Evolutionary conservation across 2,888 invertebrate species (phyloP).

Genomic region (Tanaodytes sp.): DNA sequence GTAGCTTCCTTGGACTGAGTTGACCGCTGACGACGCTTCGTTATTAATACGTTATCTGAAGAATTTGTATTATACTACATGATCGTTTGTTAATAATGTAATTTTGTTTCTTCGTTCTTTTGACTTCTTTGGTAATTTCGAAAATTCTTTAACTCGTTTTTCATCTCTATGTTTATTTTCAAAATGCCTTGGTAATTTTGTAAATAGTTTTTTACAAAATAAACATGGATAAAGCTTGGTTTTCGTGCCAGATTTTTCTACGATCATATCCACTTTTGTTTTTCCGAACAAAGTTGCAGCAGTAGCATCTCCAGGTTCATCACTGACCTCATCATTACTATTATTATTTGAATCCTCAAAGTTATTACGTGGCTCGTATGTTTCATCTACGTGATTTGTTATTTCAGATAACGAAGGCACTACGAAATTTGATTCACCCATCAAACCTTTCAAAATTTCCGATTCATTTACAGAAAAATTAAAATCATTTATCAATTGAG

Average conservation of each 20-base stretch:
- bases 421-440: too few species aligned
- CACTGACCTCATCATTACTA: too few species aligned
- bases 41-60: conserved; percentile 1
- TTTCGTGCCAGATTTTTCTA: background rate
- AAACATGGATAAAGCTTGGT: background rate
- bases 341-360: too few species aligned
- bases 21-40: background rate
- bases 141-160: background rate
- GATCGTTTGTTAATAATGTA: background rate
- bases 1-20: background rate
- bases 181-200: conserved; percentile 1
- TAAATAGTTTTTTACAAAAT: background rate
- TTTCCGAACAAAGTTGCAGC: too few species aligned
- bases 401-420: too few species aligned
- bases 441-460: too few species aligned
- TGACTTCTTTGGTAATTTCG: background rate
- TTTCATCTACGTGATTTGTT: too few species aligned
- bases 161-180: background rate
- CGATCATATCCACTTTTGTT: background rate
- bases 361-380: too few species aligned
- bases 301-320: too few species aligned
- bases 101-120: background rate
- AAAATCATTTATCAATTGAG: too few species aligned
- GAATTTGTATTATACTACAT: conserved; percentile 1
- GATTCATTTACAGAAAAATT: too few species aligned